A percentile compares a stretch with the other conserved stretches of the same genome.
phyloP scores from a whole-genome alignment of 2,113 vertebrate genomes.

The Eupsittula cactorum region DNA sequence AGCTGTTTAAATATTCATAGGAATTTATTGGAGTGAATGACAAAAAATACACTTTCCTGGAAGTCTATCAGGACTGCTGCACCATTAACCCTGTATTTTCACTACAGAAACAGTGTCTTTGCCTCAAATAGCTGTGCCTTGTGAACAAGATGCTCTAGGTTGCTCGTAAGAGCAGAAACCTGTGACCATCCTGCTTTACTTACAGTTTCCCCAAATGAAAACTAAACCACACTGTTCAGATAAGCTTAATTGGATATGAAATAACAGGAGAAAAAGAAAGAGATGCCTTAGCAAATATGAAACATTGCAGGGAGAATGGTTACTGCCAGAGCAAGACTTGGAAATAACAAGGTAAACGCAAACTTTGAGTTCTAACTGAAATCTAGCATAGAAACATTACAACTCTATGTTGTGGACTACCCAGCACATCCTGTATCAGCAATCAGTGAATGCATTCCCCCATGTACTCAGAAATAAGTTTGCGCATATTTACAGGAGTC shows the following conservation, averaged over 20 bases:
- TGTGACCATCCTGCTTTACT: background rate
- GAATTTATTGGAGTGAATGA: background rate
- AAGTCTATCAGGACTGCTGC: background rate
- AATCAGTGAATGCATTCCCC: background rate
- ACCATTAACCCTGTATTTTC: background rate
- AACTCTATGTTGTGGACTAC: background rate
- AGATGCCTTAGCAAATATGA: background rate
- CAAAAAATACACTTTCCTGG: background rate
- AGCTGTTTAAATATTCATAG: background rate
- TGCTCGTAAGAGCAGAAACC: background rate
- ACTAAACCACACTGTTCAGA: background rate
- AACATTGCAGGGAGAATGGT: background rate
- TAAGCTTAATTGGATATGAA: background rate
- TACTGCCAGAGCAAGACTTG: background rate
- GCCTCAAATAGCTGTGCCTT: background rate
- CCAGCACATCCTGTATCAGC: background rate
- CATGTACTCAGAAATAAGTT: background rate
- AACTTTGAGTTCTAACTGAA: background rate
- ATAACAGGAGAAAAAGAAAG: background rate
- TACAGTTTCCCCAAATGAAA: background rate
- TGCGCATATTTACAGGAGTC: background rate
- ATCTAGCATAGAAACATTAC: background rate
- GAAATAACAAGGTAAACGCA: background rate
- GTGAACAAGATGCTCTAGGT: background rate
- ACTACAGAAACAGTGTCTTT: background rate